Percentiles rank a stretch among this genome's conserved stretches.
phyloP scores from a whole-genome alignment of 2,888 invertebrate genomes.

The Ectemnius lituratus region DNA sequence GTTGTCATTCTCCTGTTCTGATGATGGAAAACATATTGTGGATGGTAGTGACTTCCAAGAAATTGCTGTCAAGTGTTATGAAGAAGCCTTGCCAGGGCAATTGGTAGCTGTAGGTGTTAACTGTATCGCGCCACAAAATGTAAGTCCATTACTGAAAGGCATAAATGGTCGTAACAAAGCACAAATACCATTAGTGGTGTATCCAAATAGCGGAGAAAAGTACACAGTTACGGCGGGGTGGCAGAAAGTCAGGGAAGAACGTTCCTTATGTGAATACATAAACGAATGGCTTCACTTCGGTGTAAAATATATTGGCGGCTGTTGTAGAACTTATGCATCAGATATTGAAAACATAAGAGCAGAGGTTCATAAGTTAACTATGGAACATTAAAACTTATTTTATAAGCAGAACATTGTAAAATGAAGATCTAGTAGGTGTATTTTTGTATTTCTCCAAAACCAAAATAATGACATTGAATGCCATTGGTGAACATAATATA shows the following conservation, averaged over 20 bases:
- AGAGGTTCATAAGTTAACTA: constrained; percentile 37
- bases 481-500: constrained; percentile 17
- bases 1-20: constrained; percentile 90
- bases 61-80: constrained; percentile 84
- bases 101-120: constrained; percentile 89
- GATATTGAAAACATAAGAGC: constrained; percentile 79
- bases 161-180: constrained; percentile 78
- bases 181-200: constrained; percentile 88
- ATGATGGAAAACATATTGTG: constrained; percentile 84
- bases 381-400: constrained; percentile 1
- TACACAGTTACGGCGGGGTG: constrained; percentile 83
- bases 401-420: constrained; percentile 3
- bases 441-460: background rate
- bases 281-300: constrained; percentile 91
- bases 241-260: constrained; percentile 83
- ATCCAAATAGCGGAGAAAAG: constrained; percentile 95
- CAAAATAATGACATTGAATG: constrained; percentile 13
- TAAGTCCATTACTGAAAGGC: constrained; percentile 82
- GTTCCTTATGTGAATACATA: constrained; percentile 86
- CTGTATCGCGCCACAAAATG: constrained; percentile 86
- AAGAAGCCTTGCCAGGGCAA: constrained; percentile 76
- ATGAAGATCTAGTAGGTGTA: constrained; percentile 4
- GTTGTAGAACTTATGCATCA: constrained; percentile 91
- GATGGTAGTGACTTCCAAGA: constrained; percentile 90
- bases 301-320: constrained; percentile 92